A percentile compares a stretch with the other conserved stretches of the same genome.
phyloP scores from a whole-genome alignment of 2,113 vertebrate species.

The Clarias magur region DNA sequence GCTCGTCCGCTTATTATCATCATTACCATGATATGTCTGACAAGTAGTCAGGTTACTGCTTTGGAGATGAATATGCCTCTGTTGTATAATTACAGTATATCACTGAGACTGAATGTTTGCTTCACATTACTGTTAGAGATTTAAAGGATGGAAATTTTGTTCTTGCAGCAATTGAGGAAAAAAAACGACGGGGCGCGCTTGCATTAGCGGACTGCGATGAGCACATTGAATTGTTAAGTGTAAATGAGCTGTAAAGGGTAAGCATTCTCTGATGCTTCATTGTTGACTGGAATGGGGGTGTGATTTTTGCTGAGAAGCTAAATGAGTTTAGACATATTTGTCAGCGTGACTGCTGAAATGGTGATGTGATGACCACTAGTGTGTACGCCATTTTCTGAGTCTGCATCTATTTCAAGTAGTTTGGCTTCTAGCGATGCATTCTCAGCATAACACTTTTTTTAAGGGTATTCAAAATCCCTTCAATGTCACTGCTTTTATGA shows the following conservation, averaged over 20 bases:
- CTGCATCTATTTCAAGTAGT: background rate
- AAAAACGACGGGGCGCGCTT: background rate
- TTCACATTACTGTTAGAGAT: slow-evolving; percentile 1
- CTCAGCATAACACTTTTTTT: background rate
- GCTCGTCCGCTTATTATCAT: background rate
- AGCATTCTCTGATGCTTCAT: background rate
- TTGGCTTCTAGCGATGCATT: background rate
- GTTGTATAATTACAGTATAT: background rate
- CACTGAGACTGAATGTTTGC: background rate
- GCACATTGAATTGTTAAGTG: background rate
- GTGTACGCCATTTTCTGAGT: background rate
- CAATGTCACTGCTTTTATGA: background rate
- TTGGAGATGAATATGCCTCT: background rate
- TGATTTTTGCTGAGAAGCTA: background rate
- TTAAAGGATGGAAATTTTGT: background rate
- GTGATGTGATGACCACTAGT: background rate
- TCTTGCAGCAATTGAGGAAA: background rate
- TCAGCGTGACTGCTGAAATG: background rate
- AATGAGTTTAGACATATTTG: background rate
- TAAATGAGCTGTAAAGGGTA: background rate
- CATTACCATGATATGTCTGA: background rate
- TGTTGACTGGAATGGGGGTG: background rate
- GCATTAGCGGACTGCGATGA: background rate
- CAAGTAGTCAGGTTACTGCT: background rate
- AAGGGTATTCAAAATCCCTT: background rate